These are phyloP conservation scores for Harlomillsia oculata DNA, from an alignment of 1,140 invertebrate genomes.

Conservation along the genomic window DNA sequence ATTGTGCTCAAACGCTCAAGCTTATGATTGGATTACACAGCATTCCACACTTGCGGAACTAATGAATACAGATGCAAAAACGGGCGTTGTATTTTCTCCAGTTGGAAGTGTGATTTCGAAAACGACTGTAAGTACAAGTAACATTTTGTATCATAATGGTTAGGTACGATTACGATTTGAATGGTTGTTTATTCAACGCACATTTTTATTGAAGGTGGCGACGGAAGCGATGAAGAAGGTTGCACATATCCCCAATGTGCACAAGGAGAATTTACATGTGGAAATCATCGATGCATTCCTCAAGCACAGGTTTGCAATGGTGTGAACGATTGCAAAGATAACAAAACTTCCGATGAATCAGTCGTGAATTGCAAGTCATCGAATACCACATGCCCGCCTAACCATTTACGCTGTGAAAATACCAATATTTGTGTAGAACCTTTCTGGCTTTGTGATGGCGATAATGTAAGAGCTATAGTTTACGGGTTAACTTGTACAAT, in stretches of 20 bases:
- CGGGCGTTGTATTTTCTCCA: conserved; percentile 70
- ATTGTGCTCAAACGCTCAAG: too few relatives aligned
- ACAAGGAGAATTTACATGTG: conserved; percentile 86
- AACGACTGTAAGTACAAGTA: conserved; percentile 69
- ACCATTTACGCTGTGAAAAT: conserved; percentile 81
- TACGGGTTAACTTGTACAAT: conserved; percentile 42
- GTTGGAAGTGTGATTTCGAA: conserved; percentile 89
- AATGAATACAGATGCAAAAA: conserved; percentile 91
- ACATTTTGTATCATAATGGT: not conserved
- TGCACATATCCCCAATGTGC: conserved; percentile 83
- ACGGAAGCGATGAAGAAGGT: conserved; percentile 83
- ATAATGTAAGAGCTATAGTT: too few relatives aligned
- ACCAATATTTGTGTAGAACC: conserved; percentile 92
- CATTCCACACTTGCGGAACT: conserved; percentile 81
- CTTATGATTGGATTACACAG: conserved; percentile 45
- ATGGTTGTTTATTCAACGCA: too few relatives aligned
- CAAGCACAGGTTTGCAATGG: conserved; percentile 81
- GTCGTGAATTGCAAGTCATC: conserved; percentile 66
- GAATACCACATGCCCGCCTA: conserved; percentile 74
- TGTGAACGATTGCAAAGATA: conserved; percentile 89
- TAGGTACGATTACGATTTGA: too few relatives aligned
- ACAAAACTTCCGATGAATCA: conserved; percentile 80
- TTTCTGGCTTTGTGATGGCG: conserved; percentile 82
- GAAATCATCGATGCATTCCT: conserved; percentile 80
- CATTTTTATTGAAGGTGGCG: too few relatives aligned